phyloP scores from a whole-genome alignment of 2,113 vertebrate species.

The Phrynosoma blainvillii region DNA sequence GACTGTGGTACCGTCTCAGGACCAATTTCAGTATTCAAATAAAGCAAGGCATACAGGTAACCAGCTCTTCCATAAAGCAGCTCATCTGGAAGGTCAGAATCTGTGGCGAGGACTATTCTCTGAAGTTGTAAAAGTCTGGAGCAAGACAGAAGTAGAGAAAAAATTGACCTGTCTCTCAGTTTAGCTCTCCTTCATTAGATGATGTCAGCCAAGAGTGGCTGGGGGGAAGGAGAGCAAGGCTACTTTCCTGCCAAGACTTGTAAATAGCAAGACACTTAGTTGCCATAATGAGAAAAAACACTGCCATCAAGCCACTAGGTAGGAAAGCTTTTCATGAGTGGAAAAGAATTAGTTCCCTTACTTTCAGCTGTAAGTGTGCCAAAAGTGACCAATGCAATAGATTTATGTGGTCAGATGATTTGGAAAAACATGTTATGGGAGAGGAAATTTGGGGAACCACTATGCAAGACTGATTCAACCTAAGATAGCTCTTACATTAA shows the following conservation, averaged over 20 bases:
- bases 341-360: not conserved
- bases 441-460: too few species aligned
- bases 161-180: not conserved
- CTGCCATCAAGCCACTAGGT: too few species aligned
- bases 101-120: conserved; percentile 79
- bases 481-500: too few species aligned
- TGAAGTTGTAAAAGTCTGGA: conserved; percentile 92
- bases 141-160: conserved; percentile 32
- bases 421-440: too few species aligned
- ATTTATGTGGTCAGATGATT: too few species aligned
- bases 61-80: conserved; percentile 92
- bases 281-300: not conserved
- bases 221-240: not conserved
- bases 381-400: not conserved
- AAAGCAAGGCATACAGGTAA: conserved; percentile 92
- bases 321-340: not conserved
- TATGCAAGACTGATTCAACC: too few species aligned
- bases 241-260: not conserved
- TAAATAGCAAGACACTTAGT: not conserved
- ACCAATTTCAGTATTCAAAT: conserved; percentile 89
- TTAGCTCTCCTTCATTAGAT: not conserved
- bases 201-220: not conserved
- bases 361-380: not conserved
- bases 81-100: conserved; percentile 91
- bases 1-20: conserved; percentile 82